Base-by-base conservation (phyloP, 2,797 vertebrate genomes). In the Choloepus didactylus region DNA sequence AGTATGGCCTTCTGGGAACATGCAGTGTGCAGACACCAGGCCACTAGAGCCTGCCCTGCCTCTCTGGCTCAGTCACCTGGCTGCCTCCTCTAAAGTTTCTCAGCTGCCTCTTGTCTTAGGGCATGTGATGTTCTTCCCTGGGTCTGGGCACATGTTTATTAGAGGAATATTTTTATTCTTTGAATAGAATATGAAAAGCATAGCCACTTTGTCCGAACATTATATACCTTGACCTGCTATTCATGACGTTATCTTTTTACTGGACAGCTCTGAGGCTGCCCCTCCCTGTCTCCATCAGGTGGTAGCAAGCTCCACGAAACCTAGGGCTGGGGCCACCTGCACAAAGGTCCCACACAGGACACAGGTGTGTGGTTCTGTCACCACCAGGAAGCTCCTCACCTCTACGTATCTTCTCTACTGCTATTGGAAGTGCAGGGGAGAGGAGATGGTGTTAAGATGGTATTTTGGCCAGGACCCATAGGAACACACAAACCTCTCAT, bases 41-140 rank as follows among this genome's bases (percentile, higher is more conserved):
- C 54, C 54, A 56, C 54, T 18, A 56, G 54, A 56, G 54, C 54
- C 16, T 25, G 23, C 19, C 31, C 1, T 67, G 62, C 62, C n/a
- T 81, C 10, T 82, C 59, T 31, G 25, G 16, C 49, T 44, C 54
- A 10, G 38, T 66, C 75, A 38, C 21, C 38, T 51, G 46, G 46
- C 6, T 7, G 5, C 31, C 12, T 25, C 27, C 31, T 51, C n/a
- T 64, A 38, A 49, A 12, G n/a, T 6, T 29, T 84, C 66, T 56
- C 23, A 67, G 87, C 14, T 86, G 67, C 46, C n/a, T 95, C 75
- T 72, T 66, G 56, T 91, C 60, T 85, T 80, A 38, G 31, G 46
- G 46, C 8, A 41, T 54, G 6, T 76, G 76, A 60, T 54, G 23
- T 89, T 73, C 16, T 62, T 82, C 25, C 31, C 56, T 44, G 46